Evolutionary conservation across 2,888 invertebrate genomes (phyloP).

Genomic region (Helicoverpa assulta): DNA sequence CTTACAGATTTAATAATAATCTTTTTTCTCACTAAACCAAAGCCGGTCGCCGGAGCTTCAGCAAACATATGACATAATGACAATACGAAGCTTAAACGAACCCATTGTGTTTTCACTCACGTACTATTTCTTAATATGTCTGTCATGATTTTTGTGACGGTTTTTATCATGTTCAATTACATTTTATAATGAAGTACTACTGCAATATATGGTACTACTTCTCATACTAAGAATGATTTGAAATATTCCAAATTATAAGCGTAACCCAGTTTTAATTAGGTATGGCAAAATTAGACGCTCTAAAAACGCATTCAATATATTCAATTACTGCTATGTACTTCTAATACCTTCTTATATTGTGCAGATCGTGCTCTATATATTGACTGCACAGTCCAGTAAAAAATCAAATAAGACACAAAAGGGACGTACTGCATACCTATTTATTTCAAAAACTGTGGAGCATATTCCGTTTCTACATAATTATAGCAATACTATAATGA

Average conservation of each 20-base stretch:
- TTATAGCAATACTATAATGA: neutral
- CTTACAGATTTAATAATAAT: slow-evolving; percentile 49
- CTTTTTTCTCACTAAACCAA: slow-evolving; percentile 57
- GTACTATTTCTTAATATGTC: slow-evolving; percentile 73
- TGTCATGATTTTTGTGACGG: slow-evolving; percentile 62
- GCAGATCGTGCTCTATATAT: no score
- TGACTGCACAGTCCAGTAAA: no score
- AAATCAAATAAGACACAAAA: no score
- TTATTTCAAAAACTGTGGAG: neutral
- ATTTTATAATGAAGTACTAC: slow-evolving; percentile 29
- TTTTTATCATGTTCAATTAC: slow-evolving; percentile 51
- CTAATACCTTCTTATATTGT: no score
- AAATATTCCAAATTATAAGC: slow-evolving; percentile 14
- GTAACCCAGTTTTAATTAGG: slow-evolving; percentile 9
- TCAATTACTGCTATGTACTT: no score
- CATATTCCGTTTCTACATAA: neutral
- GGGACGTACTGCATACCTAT: neutral
- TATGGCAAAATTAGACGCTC: neutral
- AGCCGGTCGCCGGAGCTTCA: slow-evolving; percentile 62
- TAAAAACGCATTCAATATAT: no score
- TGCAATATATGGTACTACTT: slow-evolving; percentile 11
- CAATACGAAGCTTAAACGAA: slow-evolving; percentile 73
- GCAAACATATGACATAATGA: slow-evolving; percentile 70
- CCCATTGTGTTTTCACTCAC: slow-evolving; percentile 81
- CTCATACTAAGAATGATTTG: slow-evolving; percentile 12